Conservation (phyloP, 2,888 invertebrate genomes). For the Pammene fasciana region DNA sequence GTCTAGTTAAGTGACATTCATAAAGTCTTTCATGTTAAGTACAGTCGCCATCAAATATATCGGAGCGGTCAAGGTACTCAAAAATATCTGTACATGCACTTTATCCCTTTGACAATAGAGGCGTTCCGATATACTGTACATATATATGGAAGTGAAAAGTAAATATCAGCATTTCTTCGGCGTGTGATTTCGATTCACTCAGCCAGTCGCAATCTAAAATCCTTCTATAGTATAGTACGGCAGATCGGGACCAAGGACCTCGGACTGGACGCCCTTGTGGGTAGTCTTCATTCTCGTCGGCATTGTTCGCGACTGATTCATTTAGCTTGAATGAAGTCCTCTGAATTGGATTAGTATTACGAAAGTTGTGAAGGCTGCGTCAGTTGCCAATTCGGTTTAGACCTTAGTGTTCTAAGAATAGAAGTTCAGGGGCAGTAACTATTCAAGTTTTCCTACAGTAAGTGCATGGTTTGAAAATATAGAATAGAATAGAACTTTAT, state of each 20-base stretch:
- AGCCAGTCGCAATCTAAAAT: background rate
- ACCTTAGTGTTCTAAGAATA: background rate
- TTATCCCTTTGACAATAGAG: too few relatives aligned
- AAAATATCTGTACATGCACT: too few relatives aligned
- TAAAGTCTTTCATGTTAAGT: too few relatives aligned
- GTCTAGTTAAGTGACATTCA: too few relatives aligned
- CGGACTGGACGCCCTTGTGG: slow-evolving; percentile 29
- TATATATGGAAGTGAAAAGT: too few relatives aligned
- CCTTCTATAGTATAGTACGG: background rate
- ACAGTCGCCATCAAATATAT: too few relatives aligned
- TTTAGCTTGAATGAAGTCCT: background rate
- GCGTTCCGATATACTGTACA: too few relatives aligned
- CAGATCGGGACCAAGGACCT: background rate
- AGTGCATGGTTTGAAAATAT: too few relatives aligned
- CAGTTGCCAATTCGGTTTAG: background rate
- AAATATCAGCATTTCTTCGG: background rate
- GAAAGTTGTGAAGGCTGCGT: background rate
- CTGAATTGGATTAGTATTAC: background rate
- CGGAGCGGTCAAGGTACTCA: too few relatives aligned
- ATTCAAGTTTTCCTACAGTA: background rate
- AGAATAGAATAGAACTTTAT: too few relatives aligned
- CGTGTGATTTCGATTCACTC: background rate
- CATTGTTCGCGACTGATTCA: slow-evolving; percentile 31
- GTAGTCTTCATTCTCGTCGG: slow-evolving; percentile 25
- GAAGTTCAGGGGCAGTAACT: background rate